Base-by-base conservation (phyloP, 2,797 vertebrate genomes). In the Sandelia bainsii region DNA sequence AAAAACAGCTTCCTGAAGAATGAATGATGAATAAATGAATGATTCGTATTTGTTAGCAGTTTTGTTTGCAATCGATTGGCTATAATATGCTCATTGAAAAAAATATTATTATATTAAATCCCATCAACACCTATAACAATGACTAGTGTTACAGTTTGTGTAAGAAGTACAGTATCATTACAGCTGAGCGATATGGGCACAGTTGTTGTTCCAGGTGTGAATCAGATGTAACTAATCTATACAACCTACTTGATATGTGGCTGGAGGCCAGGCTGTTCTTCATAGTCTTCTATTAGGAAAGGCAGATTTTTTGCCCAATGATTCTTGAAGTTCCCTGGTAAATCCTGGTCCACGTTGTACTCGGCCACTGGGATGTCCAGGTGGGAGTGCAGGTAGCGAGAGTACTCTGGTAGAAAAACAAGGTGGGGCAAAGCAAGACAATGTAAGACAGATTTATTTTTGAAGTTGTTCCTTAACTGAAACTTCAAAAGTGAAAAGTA, bases 291-390 rank as follows among this genome's bases (percentile, higher is more conserved):
- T 75, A 98, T 97, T 44, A 99, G 94, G 80, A 99, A 99, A 51
- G 98, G 98, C 57, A 99, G 94, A 82, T 96, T 98, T 87, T 99
- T 99, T 48, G 98, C 96, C 98, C 98, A 99, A 89, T 98, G 97
- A 80, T 99, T 98, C 87, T 99, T 99, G 80, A 99, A 99, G 90
- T 96, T 97, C 53, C 97, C 98, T 0, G 97, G 97, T 72, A 99
- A 93, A 87, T 99, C 97, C 79, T 73, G 81, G 79, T 99, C 98
- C 68, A 96, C 93, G 51, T 95, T 99, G 84, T 99, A 99, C 58
- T 99, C 98, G 0, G 95, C 95, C 23, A 99, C 96, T 0, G 97
- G 95, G 6, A 95, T 94, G 84, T 99, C 98, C 12, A 99, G 95
- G 88, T 99, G 97, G 0, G 98, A 97, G 65, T 99, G 98, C 76